Conservation (phyloP, 2,113 vertebrate genomes). For the Archocentrus centrarchus region DNA sequence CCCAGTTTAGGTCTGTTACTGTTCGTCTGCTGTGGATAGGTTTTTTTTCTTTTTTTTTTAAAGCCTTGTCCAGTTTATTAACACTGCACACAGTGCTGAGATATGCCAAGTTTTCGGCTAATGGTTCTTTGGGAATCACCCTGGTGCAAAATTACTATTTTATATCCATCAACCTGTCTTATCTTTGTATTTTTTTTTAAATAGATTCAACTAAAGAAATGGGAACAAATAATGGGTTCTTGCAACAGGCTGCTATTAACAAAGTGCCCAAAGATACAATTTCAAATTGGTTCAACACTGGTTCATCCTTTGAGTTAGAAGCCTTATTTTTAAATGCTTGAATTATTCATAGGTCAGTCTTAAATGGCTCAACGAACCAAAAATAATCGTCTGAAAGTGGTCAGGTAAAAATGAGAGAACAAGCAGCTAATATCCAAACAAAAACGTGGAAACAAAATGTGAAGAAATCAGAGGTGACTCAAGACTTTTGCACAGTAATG, state of each 20-base stretch:
- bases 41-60: not conserved
- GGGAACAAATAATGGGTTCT: not conserved
- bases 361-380: too few species aligned
- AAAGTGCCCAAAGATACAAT: not conserved
- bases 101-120: not conserved
- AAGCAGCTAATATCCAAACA: not conserved
- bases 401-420: not conserved
- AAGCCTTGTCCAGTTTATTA: not conserved
- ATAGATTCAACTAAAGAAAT: not conserved
- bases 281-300: not conserved
- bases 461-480: not conserved
- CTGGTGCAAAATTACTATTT: not conserved
- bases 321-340: not conserved
- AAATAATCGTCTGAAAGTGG: too few species aligned
- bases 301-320: not conserved
- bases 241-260: not conserved
- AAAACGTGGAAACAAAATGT: not conserved
- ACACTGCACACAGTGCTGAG: not conserved
- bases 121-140: not conserved
- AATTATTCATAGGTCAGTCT: not conserved
- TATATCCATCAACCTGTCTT: not conserved
- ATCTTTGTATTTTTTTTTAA: not conserved
- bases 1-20: too few species aligned
- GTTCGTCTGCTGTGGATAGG: not conserved
- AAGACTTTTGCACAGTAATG: not conserved